A percentile compares a stretch with the other conserved stretches of the same genome.
These are phyloP conservation scores for Crematogaster levior DNA, from an alignment of 2,888 invertebrate genomes.

Conservation along the genomic window DNA sequence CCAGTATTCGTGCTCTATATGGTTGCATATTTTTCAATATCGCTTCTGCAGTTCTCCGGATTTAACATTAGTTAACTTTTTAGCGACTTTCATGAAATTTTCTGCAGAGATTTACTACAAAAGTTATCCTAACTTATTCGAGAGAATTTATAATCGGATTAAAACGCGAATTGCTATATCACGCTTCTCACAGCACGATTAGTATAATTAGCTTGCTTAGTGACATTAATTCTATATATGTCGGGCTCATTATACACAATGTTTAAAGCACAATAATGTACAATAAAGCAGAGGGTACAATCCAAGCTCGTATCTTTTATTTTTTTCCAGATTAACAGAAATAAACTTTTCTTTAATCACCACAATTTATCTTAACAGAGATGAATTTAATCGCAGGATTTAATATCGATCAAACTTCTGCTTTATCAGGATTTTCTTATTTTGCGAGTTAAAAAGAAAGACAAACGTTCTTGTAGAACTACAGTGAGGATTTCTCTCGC, in stretches of 20 bases:
- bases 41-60: not conserved
- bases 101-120: not conserved
- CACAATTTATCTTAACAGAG: not conserved
- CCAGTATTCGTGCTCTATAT: not conserved
- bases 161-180: slow-evolving; percentile 7
- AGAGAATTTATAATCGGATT: slow-evolving; percentile 40
- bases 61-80: not conserved
- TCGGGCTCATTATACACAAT: not conserved
- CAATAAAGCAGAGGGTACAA: not conserved
- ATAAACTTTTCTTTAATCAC: not conserved
- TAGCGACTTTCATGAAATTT: not conserved
- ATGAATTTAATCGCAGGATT: slow-evolving; percentile 28
- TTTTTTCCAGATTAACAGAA: not conserved
- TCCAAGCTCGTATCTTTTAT: slow-evolving; percentile 9
- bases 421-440: slow-evolving; percentile 18
- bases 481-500: not conserved
- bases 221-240: slow-evolving; percentile 23
- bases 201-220: slow-evolving; percentile 19
- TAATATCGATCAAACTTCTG: slow-evolving; percentile 24
- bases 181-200: slow-evolving; percentile 12
- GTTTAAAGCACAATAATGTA: not conserved
- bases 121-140: slow-evolving; percentile 12
- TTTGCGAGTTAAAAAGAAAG: slow-evolving; percentile 21
- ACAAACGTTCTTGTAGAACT: slow-evolving; percentile 42
- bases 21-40: not conserved